Percentiles rank a stretch among this genome's conserved stretches.
These are phyloP conservation scores for Drosophila rhopaloa DNA, from an alignment of 1,140 invertebrate species.

Conservation along the genomic window DNA sequence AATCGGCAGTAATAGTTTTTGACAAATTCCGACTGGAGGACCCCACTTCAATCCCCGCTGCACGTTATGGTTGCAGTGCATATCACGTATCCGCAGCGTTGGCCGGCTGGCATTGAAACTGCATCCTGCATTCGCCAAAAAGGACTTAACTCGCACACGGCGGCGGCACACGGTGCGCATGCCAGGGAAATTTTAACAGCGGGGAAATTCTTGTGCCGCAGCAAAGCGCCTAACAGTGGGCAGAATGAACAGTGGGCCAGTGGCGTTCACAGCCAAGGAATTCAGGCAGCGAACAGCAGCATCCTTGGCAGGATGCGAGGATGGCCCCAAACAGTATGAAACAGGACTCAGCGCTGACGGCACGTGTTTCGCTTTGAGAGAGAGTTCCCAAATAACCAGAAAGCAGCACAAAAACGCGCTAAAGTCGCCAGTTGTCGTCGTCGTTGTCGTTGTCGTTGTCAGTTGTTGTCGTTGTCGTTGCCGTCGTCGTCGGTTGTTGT, in stretches of 20 bases:
- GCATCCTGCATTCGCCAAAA: constrained; percentile 20
- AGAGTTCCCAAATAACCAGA: constrained; percentile 46
- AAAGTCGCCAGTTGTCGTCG: constrained; percentile 36
- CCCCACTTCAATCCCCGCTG: background rate
- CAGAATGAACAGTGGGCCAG: constrained; percentile 7
- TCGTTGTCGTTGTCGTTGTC: constrained; percentile 23
- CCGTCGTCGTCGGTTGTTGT: constrained; percentile 14
- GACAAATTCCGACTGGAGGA: background rate
- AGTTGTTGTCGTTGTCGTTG: constrained; percentile 9
- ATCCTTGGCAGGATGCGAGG: constrained; percentile 36
- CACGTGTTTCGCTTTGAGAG: constrained; percentile 70
- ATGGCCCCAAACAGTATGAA: constrained; percentile 61
- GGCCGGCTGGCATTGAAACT: constrained; percentile 43
- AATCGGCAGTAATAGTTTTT: background rate
- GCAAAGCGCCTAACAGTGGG: constrained; percentile 35
- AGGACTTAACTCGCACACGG: background rate
- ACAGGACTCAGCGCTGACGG: constrained; percentile 81
- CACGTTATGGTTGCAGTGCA: background rate
- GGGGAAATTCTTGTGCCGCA: constrained; percentile 66
- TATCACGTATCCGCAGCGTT: constrained; percentile 60
- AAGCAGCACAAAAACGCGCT: constrained; percentile 47
- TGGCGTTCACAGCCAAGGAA: constrained; percentile 17
- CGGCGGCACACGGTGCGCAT: constrained; percentile 59
- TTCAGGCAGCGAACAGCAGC: constrained; percentile 13
- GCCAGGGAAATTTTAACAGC: constrained; percentile 78